These are phyloP conservation scores for Rhinolophus ferrumequinum DNA, from an alignment of 2,113 vertebrate species.

Conservation along the genomic window DNA sequence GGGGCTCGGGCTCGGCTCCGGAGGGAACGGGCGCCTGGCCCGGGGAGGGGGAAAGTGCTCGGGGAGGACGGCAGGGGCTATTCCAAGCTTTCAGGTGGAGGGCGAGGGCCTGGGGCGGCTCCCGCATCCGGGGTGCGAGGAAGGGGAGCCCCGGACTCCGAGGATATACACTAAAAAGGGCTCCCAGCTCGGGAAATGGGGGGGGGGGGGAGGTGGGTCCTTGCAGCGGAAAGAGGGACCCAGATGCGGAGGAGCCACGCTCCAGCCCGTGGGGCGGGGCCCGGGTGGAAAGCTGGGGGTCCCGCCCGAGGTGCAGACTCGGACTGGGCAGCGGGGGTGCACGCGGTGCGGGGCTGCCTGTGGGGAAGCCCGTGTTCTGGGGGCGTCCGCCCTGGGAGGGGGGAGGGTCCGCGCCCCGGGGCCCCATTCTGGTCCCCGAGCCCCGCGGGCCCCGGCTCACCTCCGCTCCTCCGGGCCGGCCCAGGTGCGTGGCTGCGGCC, in stretches of 20 bases:
- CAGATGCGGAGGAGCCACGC: neutral
- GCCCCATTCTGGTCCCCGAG: neutral
- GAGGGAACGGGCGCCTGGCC: neutral
- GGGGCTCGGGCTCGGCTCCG: neutral
- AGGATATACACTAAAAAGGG: neutral
- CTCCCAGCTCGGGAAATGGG: neutral
- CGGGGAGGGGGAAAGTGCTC: neutral
- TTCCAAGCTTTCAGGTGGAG: neutral
- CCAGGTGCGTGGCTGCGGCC: constrained; percentile 22
- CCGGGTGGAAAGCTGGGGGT: neutral
- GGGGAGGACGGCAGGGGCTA: neutral
- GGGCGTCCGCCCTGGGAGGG: neutral
- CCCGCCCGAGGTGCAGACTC: neutral
- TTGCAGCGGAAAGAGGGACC: neutral
- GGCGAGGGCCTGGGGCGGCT: neutral
- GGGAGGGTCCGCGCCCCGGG: neutral
- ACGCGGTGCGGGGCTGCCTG: neutral
- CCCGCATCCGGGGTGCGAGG: neutral
- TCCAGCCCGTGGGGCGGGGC: constrained; percentile 8
- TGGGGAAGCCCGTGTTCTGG: neutral
- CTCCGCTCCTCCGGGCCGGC: constrained; percentile 61
- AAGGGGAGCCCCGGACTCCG: neutral
- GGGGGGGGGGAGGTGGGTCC: neutral
- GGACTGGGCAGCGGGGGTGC: neutral
- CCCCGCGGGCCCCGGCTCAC: constrained; percentile 57